These are phyloP conservation scores for Asarcornis scutulata DNA, from an alignment of 2,113 vertebrate genomes.

Conservation along the genomic window DNA sequence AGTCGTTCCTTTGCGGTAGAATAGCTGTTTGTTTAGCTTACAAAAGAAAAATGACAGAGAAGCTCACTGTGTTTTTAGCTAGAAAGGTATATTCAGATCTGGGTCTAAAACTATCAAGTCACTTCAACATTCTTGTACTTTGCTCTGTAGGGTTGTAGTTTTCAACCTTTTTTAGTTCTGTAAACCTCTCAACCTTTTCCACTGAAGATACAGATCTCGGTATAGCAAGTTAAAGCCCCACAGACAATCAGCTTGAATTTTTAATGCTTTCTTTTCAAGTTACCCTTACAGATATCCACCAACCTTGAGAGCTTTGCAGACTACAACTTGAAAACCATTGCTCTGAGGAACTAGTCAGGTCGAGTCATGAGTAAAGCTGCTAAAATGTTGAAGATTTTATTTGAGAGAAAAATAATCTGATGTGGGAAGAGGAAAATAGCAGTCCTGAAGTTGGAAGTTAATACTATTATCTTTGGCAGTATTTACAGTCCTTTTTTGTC, in stretches of 20 bases:
- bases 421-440: not conserved
- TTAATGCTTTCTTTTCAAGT: constrained; percentile 31
- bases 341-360: not conserved
- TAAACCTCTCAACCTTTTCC: constrained; percentile 8
- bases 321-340: not conserved
- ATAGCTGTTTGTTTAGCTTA: not conserved
- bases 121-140: not conserved
- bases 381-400: not conserved
- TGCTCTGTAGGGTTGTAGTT: not conserved
- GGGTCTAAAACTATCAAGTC: constrained; percentile 2
- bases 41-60: not conserved
- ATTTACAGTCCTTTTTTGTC: not conserved
- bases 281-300: not conserved
- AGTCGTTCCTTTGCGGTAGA: not conserved
- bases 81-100: not conserved
- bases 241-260: constrained; percentile 35
- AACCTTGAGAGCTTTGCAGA: not conserved
- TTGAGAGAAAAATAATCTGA: not conserved
- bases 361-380: not conserved
- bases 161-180: constrained; percentile 19
- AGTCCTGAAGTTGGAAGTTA: not conserved
- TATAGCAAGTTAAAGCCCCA: not conserved
- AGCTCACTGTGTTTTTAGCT: not conserved
- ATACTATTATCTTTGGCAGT: not conserved
- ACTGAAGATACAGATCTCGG: not conserved